phyloP scores from a whole-genome alignment of 2,888 invertebrate genomes.

The Pristionchus mayeri region DNA sequence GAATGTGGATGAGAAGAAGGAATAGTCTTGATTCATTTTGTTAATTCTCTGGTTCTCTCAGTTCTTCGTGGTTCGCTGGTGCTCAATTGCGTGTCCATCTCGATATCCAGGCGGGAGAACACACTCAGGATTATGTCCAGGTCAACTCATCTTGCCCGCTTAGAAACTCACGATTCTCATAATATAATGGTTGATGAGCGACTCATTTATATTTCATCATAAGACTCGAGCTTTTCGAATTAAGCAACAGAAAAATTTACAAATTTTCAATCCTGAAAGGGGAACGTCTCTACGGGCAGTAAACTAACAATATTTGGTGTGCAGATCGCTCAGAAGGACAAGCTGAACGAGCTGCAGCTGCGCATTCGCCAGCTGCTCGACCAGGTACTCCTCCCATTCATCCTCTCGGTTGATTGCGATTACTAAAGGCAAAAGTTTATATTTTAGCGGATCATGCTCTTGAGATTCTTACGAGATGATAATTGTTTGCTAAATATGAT shows the following conservation, averaged over 20 bases:
- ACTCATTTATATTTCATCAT: neutral
- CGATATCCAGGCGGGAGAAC: slow-evolving; percentile 98
- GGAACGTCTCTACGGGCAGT: neutral
- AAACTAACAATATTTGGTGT: slow-evolving; percentile 16
- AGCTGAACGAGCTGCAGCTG: slow-evolving; percentile 93
- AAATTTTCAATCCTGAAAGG: neutral
- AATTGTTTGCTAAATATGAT: neutral
- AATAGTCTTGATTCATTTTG: neutral
- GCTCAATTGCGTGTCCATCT: slow-evolving; percentile 94
- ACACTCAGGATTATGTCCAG: slow-evolving; percentile 96
- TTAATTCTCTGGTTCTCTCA: neutral
- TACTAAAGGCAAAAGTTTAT: too few species aligned
- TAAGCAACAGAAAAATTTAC: neutral
- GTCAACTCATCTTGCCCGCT: slow-evolving; percentile 54
- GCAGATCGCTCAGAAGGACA: slow-evolving; percentile 93
- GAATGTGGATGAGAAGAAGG: neutral
- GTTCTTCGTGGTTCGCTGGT: slow-evolving; percentile 88
- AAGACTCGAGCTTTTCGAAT: neutral
- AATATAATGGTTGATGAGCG: neutral
- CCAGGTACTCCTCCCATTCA: too few species aligned
- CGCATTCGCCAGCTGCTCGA: slow-evolving; percentile 94
- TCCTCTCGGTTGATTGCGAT: too few species aligned
- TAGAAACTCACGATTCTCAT: too few species aligned
- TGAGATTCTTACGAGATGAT: too few species aligned
- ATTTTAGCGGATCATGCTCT: too few species aligned